Evolutionary conservation across 2,888 invertebrate genomes (phyloP).

Genomic region (Hermaeophaga mercurialis): DNA sequence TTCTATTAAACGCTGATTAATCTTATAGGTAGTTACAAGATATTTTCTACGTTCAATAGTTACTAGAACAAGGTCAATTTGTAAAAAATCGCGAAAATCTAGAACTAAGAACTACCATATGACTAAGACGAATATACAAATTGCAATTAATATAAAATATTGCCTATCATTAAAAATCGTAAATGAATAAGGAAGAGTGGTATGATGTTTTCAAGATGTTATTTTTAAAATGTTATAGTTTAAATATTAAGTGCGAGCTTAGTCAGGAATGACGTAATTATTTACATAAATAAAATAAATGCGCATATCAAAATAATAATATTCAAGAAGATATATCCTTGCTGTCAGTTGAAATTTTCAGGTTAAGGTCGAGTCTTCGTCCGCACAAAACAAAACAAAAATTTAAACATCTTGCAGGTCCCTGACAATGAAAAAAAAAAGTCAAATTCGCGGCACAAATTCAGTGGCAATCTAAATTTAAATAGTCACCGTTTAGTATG

Average conservation of each 20-base stretch:
- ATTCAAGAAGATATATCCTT: not conserved
- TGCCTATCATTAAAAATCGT: too few species aligned
- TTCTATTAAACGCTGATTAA: not conserved
- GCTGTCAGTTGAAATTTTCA: conserved; percentile 15
- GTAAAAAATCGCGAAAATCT: not conserved
- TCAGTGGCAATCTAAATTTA: conserved; percentile 51
- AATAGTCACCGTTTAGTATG: conserved; percentile 53
- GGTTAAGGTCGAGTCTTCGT: conserved; percentile 19
- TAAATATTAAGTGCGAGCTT: not conserved
- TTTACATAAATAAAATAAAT: conserved; percentile 37
- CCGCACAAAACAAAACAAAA: conserved; percentile 14
- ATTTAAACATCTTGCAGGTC: conserved; percentile 9
- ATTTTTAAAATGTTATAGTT: not conserved
- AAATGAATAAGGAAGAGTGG: not conserved
- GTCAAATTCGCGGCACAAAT: conserved; percentile 20
- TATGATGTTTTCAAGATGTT: conserved; percentile 1
- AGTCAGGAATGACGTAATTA: conserved; percentile 36
- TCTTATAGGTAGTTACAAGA: not conserved
- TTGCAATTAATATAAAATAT: too few species aligned
- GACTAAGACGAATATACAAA: too few species aligned
- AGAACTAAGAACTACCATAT: too few species aligned
- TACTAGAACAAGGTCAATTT: conserved; percentile 15
- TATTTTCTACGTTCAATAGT: not conserved
- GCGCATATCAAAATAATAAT: conserved; percentile 30
- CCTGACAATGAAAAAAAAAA: conserved; percentile 19